Percentiles rank a stretch among this genome's conserved stretches.
Evolutionary conservation across 2,888 invertebrate genomes (phyloP).

Genomic region (Diabrotica balteata): DNA sequence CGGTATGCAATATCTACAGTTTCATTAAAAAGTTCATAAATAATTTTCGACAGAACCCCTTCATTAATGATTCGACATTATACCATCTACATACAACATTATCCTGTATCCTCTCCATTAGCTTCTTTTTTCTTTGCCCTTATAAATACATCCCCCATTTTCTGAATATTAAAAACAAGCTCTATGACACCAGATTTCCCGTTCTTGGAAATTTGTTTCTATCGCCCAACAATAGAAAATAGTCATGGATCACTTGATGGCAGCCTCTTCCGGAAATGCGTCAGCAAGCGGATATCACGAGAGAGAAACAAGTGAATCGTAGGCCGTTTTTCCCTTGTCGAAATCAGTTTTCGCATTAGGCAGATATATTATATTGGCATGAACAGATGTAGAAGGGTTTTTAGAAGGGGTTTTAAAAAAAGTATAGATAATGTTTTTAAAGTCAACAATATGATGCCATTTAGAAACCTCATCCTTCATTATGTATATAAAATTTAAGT

Average conservation of each 20-base stretch:
- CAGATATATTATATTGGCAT: slow-evolving; percentile 9
- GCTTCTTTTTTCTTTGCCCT: slow-evolving; percentile 13
- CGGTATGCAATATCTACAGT: no score
- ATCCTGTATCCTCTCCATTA: slow-evolving; percentile 11
- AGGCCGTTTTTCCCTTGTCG: slow-evolving; percentile 14
- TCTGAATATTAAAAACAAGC: slow-evolving; percentile 27
- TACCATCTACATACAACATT: slow-evolving; percentile 2
- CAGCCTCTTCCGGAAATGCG: slow-evolving; percentile 47
- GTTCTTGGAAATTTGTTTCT: slow-evolving; percentile 37
- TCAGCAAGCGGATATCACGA: slow-evolving; percentile 46
- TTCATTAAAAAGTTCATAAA: no score
- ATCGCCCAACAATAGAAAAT: slow-evolving; percentile 40
- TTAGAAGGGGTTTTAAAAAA: no score
- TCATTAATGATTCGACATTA: neutral
- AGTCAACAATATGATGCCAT: no score
- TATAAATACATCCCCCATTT: slow-evolving; percentile 28
- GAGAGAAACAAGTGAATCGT: slow-evolving; percentile 43
- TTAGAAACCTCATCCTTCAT: no score
- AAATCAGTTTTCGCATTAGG: slow-evolving; percentile 5
- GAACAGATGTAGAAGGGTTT: neutral
- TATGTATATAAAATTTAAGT: no score
- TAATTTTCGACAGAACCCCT: no score
- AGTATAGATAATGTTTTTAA: no score
- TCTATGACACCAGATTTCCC: slow-evolving; percentile 27
- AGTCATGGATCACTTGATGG: slow-evolving; percentile 42